A percentile compares a stretch with the other conserved stretches of the same genome.
These are phyloP conservation scores for Phalacrocorax carbo DNA, from an alignment of 2,113 vertebrate species.

Conservation along the genomic window DNA sequence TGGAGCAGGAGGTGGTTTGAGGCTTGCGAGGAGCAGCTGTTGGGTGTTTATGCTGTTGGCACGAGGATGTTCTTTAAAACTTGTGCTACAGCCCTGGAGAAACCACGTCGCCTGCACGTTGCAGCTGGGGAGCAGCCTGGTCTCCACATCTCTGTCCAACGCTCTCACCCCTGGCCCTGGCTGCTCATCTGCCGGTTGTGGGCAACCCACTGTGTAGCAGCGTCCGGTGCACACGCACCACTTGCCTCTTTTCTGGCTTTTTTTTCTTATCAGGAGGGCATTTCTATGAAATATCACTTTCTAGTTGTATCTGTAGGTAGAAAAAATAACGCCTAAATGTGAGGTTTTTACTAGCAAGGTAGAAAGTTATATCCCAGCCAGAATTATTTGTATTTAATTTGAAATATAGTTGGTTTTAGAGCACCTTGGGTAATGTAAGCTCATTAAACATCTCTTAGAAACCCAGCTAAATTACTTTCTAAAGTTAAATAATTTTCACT, in stretches of 20 bases:
- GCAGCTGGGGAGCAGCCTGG: background rate
- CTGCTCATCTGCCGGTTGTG: background rate
- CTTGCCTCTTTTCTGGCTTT: background rate
- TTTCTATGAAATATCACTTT: background rate
- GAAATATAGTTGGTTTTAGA: background rate
- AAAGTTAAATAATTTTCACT: background rate
- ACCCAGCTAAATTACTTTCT: background rate
- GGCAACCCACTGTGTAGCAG: background rate
- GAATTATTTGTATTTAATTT: background rate
- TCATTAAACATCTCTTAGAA: background rate
- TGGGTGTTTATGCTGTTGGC: background rate
- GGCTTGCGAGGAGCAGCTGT: background rate
- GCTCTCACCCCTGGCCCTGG: background rate
- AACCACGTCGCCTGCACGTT: rapidly evolving
- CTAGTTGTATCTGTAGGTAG: background rate
- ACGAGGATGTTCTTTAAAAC: background rate
- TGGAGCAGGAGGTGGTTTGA: background rate
- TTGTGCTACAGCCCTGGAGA: background rate
- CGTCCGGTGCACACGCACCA: rapidly evolving
- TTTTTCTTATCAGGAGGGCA: background rate
- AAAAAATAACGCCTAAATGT: background rate
- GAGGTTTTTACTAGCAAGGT: background rate
- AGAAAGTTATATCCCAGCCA: background rate
- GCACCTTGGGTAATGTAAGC: background rate
- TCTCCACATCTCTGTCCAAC: rapidly evolving